A percentile compares a stretch with the other conserved stretches of the same genome.
phyloP scores from a whole-genome alignment of 2,113 vertebrate species.

The Leptosomus discolor region DNA sequence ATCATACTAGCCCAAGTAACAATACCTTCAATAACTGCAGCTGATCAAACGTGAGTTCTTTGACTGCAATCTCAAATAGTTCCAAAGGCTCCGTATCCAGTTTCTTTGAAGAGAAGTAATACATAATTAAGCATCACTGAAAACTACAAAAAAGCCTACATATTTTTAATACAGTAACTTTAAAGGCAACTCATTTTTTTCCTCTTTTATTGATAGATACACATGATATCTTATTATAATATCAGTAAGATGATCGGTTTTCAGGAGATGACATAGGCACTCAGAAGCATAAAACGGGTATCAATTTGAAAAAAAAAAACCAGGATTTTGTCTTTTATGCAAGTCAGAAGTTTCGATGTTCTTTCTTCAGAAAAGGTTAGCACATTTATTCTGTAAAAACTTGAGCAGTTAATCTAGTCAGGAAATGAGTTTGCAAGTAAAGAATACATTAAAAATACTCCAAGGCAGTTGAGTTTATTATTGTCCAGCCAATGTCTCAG shows the following conservation, averaged over 20 bases:
- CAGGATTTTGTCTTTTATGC: background rate
- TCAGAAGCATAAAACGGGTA: background rate
- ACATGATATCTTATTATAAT: background rate
- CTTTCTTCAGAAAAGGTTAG: background rate
- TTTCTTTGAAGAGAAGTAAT: constrained; percentile 80
- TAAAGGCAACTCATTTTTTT: background rate
- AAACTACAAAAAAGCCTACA: background rate
- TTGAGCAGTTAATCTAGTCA: background rate
- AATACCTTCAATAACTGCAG: constrained; percentile 94
- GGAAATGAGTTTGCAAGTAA: background rate
- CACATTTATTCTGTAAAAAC: background rate
- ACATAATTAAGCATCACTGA: background rate
- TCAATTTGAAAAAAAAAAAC: background rate
- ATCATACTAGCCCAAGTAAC: background rate
- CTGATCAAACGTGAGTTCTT: constrained; percentile 94
- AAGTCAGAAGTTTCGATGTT: background rate
- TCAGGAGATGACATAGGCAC: background rate
- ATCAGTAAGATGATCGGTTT: background rate
- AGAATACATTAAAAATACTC: background rate
- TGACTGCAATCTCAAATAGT: constrained; percentile 94
- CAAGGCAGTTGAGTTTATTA: background rate
- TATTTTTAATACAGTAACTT: background rate
- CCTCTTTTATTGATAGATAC: background rate
- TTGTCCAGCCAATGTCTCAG: background rate
- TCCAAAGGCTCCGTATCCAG: constrained; percentile 83